Evolutionary conservation across 2,797 vertebrate genomes (phyloP), one percentile per base, ranked within the genome.

Genomic region (Meda fulgida): DNA sequence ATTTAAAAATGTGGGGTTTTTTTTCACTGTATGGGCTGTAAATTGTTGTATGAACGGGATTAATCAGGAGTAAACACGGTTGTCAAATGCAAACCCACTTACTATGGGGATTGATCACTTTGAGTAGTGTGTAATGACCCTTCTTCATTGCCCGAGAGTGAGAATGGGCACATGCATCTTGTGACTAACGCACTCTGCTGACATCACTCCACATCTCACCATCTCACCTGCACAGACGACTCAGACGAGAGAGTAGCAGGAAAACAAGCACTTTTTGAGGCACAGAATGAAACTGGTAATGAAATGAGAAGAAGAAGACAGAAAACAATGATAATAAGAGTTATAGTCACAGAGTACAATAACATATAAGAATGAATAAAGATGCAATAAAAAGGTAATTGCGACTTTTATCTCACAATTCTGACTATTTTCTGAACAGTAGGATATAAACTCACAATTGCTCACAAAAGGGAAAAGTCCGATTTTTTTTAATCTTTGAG

Each of bases 111-210:
- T 26, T 75, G 60, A 29, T 36, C 72, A 40, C 55, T 65, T 23
- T 31, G 89, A 93, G 93, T 86, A 91, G 86, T 87, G 83, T 21
- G 72, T 84, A 85, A 63, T 87, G 88, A 91, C 90, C 89, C 91
- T 75, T 1, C 89, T 88, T 85, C 85, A 89, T 86, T 91, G 89
- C 87, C 91, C 87, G 87, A 90, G 90, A 90, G 92, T 90, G 89
- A 85, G 93, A 92, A 90, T 90, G 87, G 87, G 91, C 92, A 89
- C 78, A 88, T 86, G 87, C 88, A 86, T 86, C 89, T 80, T 93
- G 93, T 92, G 91, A 91, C 89, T 95, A 94, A 96, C 94, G 94
- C 91, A 94, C 85, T 91, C 87, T 92, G 89, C 93, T 94, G 94
- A 95, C 94, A 94, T 95, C 94, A 95, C 80, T 82, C 89, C 86